Conservation (phyloP, 2,888 invertebrate genomes). For the Leptinotarsa tumamoca region DNA sequence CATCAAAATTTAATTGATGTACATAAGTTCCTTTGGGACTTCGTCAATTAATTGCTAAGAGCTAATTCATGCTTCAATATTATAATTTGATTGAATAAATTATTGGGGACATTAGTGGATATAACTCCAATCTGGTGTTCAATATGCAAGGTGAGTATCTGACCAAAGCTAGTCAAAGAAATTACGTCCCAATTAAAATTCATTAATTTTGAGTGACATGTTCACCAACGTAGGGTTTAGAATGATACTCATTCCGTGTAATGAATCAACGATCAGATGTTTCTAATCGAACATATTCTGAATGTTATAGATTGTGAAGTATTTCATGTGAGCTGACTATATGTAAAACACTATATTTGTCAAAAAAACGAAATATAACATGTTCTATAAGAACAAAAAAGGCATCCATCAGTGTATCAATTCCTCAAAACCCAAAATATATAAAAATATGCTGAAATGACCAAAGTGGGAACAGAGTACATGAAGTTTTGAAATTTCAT, state of each 20-base stretch:
- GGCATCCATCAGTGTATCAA: too few species aligned
- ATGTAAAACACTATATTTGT: too few species aligned
- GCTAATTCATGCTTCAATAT: conserved; percentile 29
- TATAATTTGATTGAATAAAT: conserved; percentile 25
- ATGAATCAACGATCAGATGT: not conserved
- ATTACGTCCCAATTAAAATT: not conserved
- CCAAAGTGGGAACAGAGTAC: too few species aligned
- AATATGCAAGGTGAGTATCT: not conserved
- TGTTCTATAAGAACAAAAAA: too few species aligned
- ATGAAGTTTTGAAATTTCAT: too few species aligned
- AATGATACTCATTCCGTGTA: not conserved
- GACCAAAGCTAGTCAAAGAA: conserved; percentile 1
- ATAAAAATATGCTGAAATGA: too few species aligned
- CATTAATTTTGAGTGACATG: not conserved
- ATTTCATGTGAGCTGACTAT: too few species aligned
- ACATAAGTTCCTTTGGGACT: conserved; percentile 25
- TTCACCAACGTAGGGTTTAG: not conserved
- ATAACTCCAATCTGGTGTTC: not conserved
- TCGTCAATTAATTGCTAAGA: conserved; percentile 31
- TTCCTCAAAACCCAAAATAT: too few species aligned
- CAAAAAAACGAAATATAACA: too few species aligned
- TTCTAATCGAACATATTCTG: too few species aligned
- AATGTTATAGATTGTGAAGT: too few species aligned
- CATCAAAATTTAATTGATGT: conserved; percentile 37
- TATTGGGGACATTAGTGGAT: not conserved